A percentile compares a stretch with the other conserved stretches of the same genome.
These are phyloP conservation scores for Saturnia pavonia DNA, from an alignment of 2,888 invertebrate genomes.

Conservation along the genomic window DNA sequence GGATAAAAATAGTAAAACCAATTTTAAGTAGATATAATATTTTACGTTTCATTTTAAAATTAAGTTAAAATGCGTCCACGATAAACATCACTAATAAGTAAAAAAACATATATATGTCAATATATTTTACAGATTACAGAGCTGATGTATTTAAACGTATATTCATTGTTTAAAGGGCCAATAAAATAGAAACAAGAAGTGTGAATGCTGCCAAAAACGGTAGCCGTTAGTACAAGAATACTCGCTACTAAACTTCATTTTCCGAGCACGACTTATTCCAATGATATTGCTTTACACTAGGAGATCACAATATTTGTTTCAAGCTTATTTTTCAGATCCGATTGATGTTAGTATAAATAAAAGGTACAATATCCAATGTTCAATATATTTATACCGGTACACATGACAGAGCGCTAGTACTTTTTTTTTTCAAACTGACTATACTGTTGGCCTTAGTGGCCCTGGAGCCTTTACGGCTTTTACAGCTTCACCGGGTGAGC, in stretches of 20 bases:
- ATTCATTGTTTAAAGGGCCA: not conserved
- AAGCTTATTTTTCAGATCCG: conserved; percentile 9
- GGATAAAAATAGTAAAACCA: not conserved
- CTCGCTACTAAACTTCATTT: conserved; percentile 60
- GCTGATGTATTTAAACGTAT: not conserved
- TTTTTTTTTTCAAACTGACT: too few species aligned
- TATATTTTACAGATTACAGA: not conserved
- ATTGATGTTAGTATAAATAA: conserved; percentile 17
- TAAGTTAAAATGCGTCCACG: not conserved
- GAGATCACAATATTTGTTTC: conserved; percentile 33
- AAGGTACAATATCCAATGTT: too few species aligned
- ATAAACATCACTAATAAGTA: not conserved
- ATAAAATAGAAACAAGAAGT: not conserved
- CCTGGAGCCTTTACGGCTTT: too few species aligned
- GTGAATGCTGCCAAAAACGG: conserved; percentile 5
- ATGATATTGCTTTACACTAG: conserved; percentile 46
- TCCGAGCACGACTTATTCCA: conserved; percentile 46
- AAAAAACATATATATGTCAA: not conserved
- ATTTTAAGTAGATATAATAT: not conserved
- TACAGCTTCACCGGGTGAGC: too few species aligned
- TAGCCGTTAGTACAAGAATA: conserved; percentile 29
- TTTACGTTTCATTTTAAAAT: not conserved
- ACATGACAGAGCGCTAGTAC: too few species aligned
- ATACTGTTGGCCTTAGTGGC: too few species aligned
- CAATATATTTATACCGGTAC: too few species aligned